These are phyloP conservation scores for Antheraea mylitta DNA, from an alignment of 1,140 invertebrate species.

Conservation along the genomic window DNA sequence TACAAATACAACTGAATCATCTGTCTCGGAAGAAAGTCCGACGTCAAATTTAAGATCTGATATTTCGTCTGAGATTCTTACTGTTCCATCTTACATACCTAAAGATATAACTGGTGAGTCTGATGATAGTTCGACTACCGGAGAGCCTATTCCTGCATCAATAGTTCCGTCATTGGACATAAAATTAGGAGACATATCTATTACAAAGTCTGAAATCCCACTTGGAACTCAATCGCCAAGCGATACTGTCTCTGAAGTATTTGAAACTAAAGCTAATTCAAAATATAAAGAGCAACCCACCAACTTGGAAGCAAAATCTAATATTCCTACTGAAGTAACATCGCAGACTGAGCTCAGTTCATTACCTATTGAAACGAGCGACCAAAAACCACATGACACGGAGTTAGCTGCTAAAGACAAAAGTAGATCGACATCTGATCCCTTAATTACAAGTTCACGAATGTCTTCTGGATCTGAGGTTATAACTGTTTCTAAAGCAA, in stretches of 20 bases:
- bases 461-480: constrained; percentile 35
- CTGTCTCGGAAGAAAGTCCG: constrained; percentile 45
- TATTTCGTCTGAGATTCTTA: constrained; percentile 60
- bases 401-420: constrained; percentile 51
- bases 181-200: constrained; percentile 14
- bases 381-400: constrained; percentile 65
- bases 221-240: constrained; percentile 22
- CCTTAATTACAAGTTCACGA: constrained; percentile 30
- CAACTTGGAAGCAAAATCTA: constrained; percentile 46
- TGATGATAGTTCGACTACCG: constrained; percentile 38
- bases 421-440: constrained; percentile 34
- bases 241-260: not conserved
- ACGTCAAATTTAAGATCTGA: constrained; percentile 62
- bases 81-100: constrained; percentile 44
- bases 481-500: constrained; percentile 35
- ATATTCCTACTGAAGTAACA: constrained; percentile 53
- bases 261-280: constrained; percentile 20
- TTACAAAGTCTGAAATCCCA: constrained; percentile 20
- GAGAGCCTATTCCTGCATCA: constrained; percentile 6
- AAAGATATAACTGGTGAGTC: constrained; percentile 36
- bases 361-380: constrained; percentile 65
- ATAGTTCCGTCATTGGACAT: constrained; percentile 13
- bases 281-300: constrained; percentile 36
- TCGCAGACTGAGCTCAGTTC: constrained; percentile 64
- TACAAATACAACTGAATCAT: constrained; percentile 30